Evolutionary conservation across 2,888 invertebrate species (phyloP).

Genomic region (Choreutis nemorana): DNA sequence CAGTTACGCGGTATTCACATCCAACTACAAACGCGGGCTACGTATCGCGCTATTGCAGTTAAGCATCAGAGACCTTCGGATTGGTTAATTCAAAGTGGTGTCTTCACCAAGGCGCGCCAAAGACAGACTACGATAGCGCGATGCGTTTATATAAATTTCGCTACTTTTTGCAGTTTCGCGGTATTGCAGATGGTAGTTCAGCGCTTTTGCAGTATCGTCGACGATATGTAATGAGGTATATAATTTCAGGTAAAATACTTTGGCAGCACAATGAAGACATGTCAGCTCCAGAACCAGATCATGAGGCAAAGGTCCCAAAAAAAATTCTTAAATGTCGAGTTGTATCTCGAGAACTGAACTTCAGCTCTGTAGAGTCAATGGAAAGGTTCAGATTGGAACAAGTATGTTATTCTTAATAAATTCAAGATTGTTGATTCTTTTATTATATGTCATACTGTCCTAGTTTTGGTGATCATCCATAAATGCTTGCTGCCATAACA

Average conservation of each 20-base stretch:
- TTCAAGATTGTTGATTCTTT: no score
- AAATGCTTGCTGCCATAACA: no score
- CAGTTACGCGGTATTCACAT: neutral
- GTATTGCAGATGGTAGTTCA: no score
- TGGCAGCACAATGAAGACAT: conserved; percentile 98
- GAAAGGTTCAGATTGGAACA: conserved; percentile 95
- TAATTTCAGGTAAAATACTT: conserved; percentile 80
- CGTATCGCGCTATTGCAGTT: conserved; percentile 2
- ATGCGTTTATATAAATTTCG: conserved; percentile 4
- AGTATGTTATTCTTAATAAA: conserved; percentile 26
- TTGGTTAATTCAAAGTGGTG: conserved; percentile 5
- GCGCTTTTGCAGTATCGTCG: no score
- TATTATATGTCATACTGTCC: no score
- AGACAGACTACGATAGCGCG: conserved; percentile 4
- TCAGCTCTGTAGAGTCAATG: conserved; percentile 90
- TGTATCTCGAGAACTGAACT: conserved; percentile 89
- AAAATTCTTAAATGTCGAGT: conserved; percentile 93
- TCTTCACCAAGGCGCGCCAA: conserved; percentile 3
- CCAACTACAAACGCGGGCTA: conserved; percentile 1
- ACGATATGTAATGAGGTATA: no score
- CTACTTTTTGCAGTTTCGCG: conserved; percentile 4
- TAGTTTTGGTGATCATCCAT: no score
- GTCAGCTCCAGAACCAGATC: conserved; percentile 87
- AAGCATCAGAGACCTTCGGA: conserved; percentile 3
- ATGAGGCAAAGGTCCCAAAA: conserved; percentile 96